Base-by-base conservation (phyloP, 2,113 vertebrate species). In the Holacanthus passer region DNA sequence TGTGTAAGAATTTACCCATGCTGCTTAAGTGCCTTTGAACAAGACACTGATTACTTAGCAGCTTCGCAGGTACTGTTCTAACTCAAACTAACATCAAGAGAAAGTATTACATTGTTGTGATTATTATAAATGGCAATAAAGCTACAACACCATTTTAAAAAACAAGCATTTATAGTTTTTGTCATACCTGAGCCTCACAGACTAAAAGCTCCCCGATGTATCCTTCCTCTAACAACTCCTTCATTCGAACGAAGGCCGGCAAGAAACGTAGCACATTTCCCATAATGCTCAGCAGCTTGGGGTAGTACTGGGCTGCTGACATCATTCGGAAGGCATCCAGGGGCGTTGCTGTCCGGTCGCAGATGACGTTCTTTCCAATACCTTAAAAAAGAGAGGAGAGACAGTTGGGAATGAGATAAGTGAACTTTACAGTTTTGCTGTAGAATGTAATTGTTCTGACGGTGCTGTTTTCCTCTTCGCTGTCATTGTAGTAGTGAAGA, bases 241-340 rank as follows among this genome's bases (percentile, higher is more conserved):
- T 99, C 98, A 99, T 99, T 79, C 96, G 97, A 56, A 97, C 97
- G 0, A 99, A 99, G 1, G 98, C 97, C 0, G 98, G 98, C 86
- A 99, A 92, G 95, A 99, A 99, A 66, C 98, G 97, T 58, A 99
- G 78, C 43, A 99, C 98, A 0, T 99, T 99, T 73, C 98, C 98
- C 98, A 99, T 98, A 88, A 99, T 97, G 95, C 98, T 99, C 95
- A 99, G 97, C 87, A 99, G 94, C 91, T 99, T 99, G 9, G 98
- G 98, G 92, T 99, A 99, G 85, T 99, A 99, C 90, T 99, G 98
- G 19, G 98, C 98, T 0, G 98, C 98, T 0, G 97, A 98, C 98
- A 98, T 99, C 98, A 99, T 99, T 70, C 96, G 93, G 79, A 99
- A 99, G 88, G 98, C 98, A 50, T 99, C 98, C 89, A 99, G 91